Conservation (phyloP, 2,113 vertebrate genomes). For the Cheilinus undulatus region DNA sequence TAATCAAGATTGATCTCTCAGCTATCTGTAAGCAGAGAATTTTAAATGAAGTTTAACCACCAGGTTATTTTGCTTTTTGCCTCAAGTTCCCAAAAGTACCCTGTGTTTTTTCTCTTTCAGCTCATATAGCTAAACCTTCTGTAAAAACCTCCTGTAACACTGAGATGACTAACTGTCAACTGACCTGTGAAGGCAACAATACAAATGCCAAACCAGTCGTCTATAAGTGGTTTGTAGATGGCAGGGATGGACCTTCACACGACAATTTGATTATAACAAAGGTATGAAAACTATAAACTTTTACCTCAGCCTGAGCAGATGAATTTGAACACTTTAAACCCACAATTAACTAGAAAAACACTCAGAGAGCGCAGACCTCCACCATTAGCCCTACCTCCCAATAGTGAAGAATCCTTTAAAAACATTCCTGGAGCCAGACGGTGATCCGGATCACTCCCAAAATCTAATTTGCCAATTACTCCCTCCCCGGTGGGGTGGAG, state of each 20-base stretch:
- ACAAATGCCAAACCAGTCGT: not conserved
- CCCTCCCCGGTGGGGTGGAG: no score
- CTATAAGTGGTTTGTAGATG: fast-evolving
- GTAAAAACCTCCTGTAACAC: not conserved
- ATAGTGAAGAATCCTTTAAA: no score
- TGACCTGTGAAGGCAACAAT: not conserved
- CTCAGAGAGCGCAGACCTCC: no score
- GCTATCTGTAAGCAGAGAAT: conserved; percentile 20
- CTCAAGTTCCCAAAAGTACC: no score
- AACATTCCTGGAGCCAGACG: no score
- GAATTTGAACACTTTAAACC: not conserved
- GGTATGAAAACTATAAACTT: conserved; percentile 2
- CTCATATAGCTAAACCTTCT: conserved; percentile 1
- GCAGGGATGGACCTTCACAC: fast-evolving
- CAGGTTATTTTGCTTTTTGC: no score
- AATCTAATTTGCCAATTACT: no score
- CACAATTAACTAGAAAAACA: no score
- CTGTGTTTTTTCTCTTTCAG: not conserved
- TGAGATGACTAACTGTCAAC: not conserved
- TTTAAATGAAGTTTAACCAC: not conserved
- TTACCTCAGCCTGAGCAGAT: no score
- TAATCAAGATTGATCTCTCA: fast-evolving
- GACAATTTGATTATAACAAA: not conserved
- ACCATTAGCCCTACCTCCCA: no score
- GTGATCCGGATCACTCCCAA: no score